Percentiles rank a stretch among this genome's conserved stretches.
Conservation (phyloP, 2,113 vertebrate species). For the Calypte anna region DNA sequence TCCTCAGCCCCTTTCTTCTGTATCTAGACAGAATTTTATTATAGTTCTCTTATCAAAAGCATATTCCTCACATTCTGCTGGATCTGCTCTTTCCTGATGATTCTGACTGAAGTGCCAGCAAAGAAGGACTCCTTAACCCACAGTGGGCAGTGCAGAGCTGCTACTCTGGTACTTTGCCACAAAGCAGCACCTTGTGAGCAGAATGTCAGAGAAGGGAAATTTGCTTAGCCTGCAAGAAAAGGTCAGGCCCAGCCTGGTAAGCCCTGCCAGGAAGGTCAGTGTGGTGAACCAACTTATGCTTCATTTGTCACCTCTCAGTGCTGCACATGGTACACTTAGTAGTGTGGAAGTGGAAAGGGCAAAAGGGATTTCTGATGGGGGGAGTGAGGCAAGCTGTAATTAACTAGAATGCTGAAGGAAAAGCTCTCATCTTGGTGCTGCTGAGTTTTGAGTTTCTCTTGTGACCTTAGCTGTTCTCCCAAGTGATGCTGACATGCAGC, state of each 20-base stretch:
- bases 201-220: conserved; percentile 25
- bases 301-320: conserved; percentile 62
- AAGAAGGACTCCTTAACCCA: background rate
- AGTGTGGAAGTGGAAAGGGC: background rate
- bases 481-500: background rate
- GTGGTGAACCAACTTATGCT: conserved; percentile 7
- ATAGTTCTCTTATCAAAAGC: background rate
- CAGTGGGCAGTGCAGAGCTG: background rate
- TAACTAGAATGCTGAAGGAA: background rate
- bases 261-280: conserved; percentile 21
- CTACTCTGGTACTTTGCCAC: background rate
- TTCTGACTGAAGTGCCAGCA: background rate
- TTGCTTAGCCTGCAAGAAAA: conserved; percentile 39
- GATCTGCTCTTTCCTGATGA: background rate
- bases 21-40: background rate
- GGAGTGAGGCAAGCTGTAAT: conserved; percentile 13
- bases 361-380: conserved; percentile 19
- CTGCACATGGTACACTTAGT: background rate
- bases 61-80: background rate
- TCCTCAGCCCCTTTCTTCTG: background rate
- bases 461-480: background rate
- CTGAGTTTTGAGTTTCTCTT: background rate
- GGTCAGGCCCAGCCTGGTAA: conserved; percentile 7
- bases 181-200: background rate
- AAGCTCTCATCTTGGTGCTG: background rate